Evolutionary conservation across 2,113 vertebrate species (phyloP).

Genomic region (Macquaria australasica): DNA sequence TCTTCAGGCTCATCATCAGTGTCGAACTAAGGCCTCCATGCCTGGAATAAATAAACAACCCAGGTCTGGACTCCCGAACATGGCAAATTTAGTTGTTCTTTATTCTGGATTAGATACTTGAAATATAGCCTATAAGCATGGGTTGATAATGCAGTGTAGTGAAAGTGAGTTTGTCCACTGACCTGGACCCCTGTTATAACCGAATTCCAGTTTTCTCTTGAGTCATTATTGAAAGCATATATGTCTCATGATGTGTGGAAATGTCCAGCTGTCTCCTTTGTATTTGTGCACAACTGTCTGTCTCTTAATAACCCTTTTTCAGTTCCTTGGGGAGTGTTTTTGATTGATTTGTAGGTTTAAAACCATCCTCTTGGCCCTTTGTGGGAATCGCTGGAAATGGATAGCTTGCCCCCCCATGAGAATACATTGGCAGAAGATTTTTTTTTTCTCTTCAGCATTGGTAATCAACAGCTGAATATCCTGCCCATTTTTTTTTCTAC

Average conservation of each 20-base stretch:
- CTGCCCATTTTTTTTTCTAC: conserved; percentile 41
- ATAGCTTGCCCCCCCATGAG: conserved; percentile 74
- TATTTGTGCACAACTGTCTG: conserved; percentile 57
- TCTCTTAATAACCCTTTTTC: conserved; percentile 71
- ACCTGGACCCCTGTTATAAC: not conserved
- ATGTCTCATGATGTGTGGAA: conserved; percentile 36
- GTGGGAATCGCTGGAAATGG: conserved; percentile 89
- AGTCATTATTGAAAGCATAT: not conserved
- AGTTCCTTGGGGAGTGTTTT: conserved; percentile 79
- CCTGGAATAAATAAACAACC: not conserved
- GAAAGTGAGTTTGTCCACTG: not conserved
- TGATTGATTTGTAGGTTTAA: conserved; percentile 87
- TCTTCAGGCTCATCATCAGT: not conserved
- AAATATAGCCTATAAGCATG: not conserved
- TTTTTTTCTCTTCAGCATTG: conserved; percentile 64
- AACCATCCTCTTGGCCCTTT: conserved; percentile 74
- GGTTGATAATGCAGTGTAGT: not conserved
- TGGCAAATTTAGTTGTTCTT: rapidly evolving
- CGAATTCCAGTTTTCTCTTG: not conserved
- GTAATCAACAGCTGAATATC: conserved; percentile 77
- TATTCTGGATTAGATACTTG: conserved; percentile 1
- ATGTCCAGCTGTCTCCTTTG: conserved; percentile 34
- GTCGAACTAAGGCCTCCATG: not conserved
- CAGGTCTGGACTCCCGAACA: not conserved
- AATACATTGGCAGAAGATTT: conserved; percentile 87